Base-by-base conservation (phyloP, 2,113 vertebrate species). In the Hylia prasina region DNA sequence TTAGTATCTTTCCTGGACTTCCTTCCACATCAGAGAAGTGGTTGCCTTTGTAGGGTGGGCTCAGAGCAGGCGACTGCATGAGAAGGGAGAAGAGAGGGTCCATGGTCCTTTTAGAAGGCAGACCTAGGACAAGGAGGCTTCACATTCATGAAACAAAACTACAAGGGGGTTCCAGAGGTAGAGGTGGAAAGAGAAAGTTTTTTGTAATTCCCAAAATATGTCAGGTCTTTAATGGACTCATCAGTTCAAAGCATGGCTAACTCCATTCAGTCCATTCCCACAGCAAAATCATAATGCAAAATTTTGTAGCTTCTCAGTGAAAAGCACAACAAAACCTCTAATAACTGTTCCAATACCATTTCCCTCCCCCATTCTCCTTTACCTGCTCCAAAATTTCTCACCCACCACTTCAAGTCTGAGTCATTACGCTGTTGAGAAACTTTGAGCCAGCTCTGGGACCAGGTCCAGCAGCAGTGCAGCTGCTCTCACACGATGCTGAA, bases 401-500 rank as follows among this genome's bases (percentile, higher is more conserved):
- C 68, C 76, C 89, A 90, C 56, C 93, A 54, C 89, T 94, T 91
- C 91, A 94, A 90, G 76, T 91, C 91, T 94, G 89, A 97, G 80
- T 89, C 94, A 96, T 90, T 93, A 86, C 23, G 30, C 72, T 92
- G 82, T 79, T 83, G 89, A 94, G 82, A 83, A 93, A 90, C 80
- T 94, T 75, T 53, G 66, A 97, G 96, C 89, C 80, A 92, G 95
- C 60, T 87, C 96, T 90, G 94, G 96, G 96, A 94, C 42, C 6
- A 1, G 39, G 72, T 96, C 96, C 95, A 96, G 93, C 89, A 81
- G 76, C 82, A 77, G 80, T 37, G 71, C 94, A 96, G 96, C 95
- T 97, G 96, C 90, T 93, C 89, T 92, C 89, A 94, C 95, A 95
- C 51, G 72, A 92, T 63, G 93, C 91, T 87, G 71, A 95, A 90